Evolutionary conservation across 2,113 vertebrate species (phyloP).

Genomic region (Dicrurus megarhynchus): DNA sequence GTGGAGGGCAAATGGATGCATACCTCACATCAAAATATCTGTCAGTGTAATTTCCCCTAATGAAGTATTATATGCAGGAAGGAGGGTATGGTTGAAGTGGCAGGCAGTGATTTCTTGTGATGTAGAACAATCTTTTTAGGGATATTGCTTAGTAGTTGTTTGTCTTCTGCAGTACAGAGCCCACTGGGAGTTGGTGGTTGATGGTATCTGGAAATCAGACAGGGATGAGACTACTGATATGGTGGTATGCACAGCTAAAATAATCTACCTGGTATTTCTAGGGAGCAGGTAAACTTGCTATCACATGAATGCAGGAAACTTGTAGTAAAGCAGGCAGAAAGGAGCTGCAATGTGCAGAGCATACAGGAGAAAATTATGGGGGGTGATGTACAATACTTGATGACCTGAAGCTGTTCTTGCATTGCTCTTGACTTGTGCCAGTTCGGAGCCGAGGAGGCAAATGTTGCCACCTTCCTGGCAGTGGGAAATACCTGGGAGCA

Average conservation of each 20-base stretch:
- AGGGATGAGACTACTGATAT: not conserved
- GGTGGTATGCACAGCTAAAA: not conserved
- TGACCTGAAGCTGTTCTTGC: not conserved
- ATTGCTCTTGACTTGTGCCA: not conserved
- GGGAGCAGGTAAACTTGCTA: not conserved
- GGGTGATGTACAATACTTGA: not conserved
- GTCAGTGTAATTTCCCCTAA: not conserved
- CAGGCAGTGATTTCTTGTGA: not conserved
- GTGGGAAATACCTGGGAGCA: not conserved
- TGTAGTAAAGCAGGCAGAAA: not conserved
- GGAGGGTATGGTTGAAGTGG: not conserved
- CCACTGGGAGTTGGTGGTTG: not conserved
- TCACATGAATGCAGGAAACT: not conserved
- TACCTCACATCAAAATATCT: not conserved
- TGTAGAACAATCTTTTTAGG: not conserved
- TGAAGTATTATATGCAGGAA: not conserved
- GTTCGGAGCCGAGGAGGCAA: not conserved
- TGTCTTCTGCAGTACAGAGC: not conserved
- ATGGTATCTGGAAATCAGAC: not conserved
- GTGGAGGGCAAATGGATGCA: constrained; percentile 20
- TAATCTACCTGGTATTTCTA: not conserved
- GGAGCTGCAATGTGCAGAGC: not conserved
- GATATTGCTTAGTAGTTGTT: not conserved
- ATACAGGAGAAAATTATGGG: not conserved
- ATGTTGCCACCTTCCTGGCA: not conserved